Evolutionary conservation across 1,140 invertebrate species (phyloP), one percentile per base, ranked within the genome.

Genomic region (Acromyrmex echinatior): DNA sequence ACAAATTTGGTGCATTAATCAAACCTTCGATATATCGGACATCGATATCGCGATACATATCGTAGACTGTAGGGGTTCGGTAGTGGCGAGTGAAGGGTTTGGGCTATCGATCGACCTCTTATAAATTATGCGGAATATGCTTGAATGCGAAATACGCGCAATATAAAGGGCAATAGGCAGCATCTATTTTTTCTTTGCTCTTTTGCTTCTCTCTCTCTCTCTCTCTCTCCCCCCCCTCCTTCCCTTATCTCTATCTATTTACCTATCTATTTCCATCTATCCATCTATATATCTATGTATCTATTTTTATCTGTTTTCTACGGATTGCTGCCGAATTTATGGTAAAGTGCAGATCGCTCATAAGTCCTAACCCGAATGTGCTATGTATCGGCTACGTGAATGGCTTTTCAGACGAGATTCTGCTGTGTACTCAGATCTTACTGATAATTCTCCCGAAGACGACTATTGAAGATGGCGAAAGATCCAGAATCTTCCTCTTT

Each of bases 1-100:
- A 49, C 70, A 84, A 84, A 84, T 84, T 84, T 56, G 70, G n/a
- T 74, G 80, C 80, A 84, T 84, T 84, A 84, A 84, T 84, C 80
- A 84, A 62, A 49, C 70, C 56, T 62, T 74, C 80, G 70, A 56
- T 74, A 51, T 84, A 81, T 81, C 66, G 79, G 35, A 81, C 79
- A 81, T 81, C 79, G 79, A 81, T 81, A 84, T 25, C 78, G 80
- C 80, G 53, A 71, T 65, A 56, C 39, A 81, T 45, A 82, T 82
- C 56, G 28, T 16, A 58, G 31, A 6, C 31, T 35, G 31, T 35
- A 35, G 25, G 0, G 25, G 7, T 21, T 60, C 56, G 25, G 14
- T 51, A 62, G 45, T 12, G 62, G 18, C 12, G 25, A 56, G 35
- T 14, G 5, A 25, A 63, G 51, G 31, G 28, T 9, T 9, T 35